These are phyloP conservation scores for Bombyx mori DNA, from an alignment of 1,140 invertebrate genomes.

Conservation along the genomic window DNA sequence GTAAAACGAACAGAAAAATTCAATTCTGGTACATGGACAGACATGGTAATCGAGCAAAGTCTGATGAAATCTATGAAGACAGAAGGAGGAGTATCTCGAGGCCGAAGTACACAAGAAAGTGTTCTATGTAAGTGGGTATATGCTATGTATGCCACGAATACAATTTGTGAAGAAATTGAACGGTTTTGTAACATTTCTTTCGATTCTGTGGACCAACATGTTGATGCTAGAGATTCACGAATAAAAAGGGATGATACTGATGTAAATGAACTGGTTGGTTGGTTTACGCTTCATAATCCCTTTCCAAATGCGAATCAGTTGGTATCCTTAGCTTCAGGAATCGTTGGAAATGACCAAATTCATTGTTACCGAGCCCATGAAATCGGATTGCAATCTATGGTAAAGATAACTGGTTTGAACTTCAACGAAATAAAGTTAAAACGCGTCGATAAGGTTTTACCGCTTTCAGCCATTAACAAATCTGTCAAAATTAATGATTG, in stretches of 20 bases:
- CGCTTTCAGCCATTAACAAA: constrained; percentile 27
- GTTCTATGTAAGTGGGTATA: constrained; percentile 49
- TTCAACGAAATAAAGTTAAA: constrained; percentile 38
- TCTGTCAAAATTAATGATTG: constrained; percentile 29
- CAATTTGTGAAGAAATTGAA: constrained; percentile 37
- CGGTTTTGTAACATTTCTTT: constrained; percentile 32
- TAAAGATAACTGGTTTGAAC: constrained; percentile 22
- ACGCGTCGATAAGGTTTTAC: constrained; percentile 24
- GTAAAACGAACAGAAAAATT: constrained; percentile 44
- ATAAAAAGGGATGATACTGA: constrained; percentile 45
- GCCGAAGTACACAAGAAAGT: constrained; percentile 40
- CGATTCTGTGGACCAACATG: constrained; percentile 51
- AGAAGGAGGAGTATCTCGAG: constrained; percentile 23
- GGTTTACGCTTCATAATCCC: constrained; percentile 41
- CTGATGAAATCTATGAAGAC: constrained; percentile 48
- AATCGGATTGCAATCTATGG: constrained; percentile 26
- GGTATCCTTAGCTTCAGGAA: constrained; percentile 42
- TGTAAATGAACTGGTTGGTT: constrained; percentile 35
- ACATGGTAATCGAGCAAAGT: constrained; percentile 54
- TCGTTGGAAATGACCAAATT: constrained; percentile 42
- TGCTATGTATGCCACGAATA: constrained; percentile 28
- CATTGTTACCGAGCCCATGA: constrained; percentile 34
- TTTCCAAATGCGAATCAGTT: constrained; percentile 13
- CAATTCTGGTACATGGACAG: constrained; percentile 43
- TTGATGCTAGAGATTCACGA: constrained; percentile 45